phyloP scores from a whole-genome alignment of 2,888 invertebrate genomes.

The Pristionchus fissidentatus region DNA sequence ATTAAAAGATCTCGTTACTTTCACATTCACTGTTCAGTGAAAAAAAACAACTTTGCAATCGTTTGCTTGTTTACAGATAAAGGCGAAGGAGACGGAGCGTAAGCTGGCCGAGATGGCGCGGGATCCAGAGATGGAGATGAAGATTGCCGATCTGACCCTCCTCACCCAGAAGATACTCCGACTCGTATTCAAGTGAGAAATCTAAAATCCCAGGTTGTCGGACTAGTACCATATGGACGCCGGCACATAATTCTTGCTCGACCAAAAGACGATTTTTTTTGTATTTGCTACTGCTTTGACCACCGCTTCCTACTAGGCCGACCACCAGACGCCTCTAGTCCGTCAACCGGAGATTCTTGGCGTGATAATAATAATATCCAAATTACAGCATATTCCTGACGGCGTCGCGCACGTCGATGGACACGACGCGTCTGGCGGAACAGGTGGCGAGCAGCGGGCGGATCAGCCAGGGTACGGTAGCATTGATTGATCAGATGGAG shows the following conservation, averaged over 20 bases:
- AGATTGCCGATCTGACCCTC: background rate
- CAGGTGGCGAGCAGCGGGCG: background rate
- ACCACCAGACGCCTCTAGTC: too few relatives aligned
- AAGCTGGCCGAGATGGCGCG: constrained; percentile 34
- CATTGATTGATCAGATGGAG: too few relatives aligned
- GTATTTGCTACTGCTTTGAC: background rate
- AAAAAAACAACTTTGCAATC: background rate
- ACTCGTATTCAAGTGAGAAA: constrained; percentile 2
- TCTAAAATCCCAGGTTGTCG: background rate
- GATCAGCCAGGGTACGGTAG: background rate
- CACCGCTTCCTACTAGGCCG: too few relatives aligned
- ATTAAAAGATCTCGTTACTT: background rate
- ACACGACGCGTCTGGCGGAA: background rate
- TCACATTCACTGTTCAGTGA: background rate
- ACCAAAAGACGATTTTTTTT: background rate
- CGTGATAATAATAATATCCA: too few relatives aligned
- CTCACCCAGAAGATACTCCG: background rate
- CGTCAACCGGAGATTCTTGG: too few relatives aligned
- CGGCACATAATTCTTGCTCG: too few relatives aligned
- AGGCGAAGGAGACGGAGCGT: constrained; percentile 52
- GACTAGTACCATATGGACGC: background rate
- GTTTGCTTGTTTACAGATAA: constrained; percentile 53
- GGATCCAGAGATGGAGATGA: constrained; percentile 51
- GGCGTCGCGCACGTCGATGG: background rate
- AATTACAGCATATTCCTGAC: constrained; percentile 18